Evolutionary conservation across 2,888 invertebrate genomes (phyloP).

Genomic region (Agonopterix heracliana): DNA sequence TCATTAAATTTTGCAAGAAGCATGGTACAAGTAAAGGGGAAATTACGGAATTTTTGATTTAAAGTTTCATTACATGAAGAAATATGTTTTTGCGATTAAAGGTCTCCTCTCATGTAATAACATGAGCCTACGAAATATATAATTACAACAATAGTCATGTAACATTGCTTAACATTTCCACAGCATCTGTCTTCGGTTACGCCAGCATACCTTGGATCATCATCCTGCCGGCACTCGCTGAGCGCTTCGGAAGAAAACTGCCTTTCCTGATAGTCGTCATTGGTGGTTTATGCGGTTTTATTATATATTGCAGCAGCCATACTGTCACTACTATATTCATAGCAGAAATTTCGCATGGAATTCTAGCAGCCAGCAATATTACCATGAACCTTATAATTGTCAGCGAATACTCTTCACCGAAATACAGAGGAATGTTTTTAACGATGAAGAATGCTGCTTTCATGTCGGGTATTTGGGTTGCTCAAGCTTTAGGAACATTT

Average conservation of each 20-base stretch:
- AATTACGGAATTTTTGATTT: too few relatives aligned
- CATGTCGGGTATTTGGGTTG: conserved; percentile 17
- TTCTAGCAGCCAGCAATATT: conserved; percentile 13
- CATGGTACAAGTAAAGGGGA: too few relatives aligned
- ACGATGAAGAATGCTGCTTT: conserved; percentile 15
- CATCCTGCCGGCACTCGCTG: conserved; percentile 29
- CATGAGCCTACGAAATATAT: too few relatives aligned
- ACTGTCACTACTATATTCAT: conserved; percentile 26
- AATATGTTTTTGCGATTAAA: too few relatives aligned
- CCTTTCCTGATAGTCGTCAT: conserved; percentile 29
- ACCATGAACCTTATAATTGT: background rate
- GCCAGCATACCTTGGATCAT: conserved; percentile 33
- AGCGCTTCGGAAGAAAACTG: conserved; percentile 30
- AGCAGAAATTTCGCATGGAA: conserved; percentile 30
- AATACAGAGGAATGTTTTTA: conserved; percentile 18
- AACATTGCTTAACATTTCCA: too few relatives aligned
- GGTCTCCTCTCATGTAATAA: too few relatives aligned
- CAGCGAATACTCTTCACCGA: conserved; percentile 10
- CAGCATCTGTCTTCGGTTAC: conserved; percentile 39
- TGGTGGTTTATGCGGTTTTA: conserved; percentile 20
- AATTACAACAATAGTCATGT: too few relatives aligned
- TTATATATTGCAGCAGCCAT: conserved; percentile 27
- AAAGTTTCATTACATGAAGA: too few relatives aligned
- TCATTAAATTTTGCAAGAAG: too few relatives aligned
- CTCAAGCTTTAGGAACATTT: conserved; percentile 16